These are phyloP conservation scores for Premnoplex brunnescens DNA, from an alignment of 2,797 vertebrate genomes.

Conservation along the genomic window DNA sequence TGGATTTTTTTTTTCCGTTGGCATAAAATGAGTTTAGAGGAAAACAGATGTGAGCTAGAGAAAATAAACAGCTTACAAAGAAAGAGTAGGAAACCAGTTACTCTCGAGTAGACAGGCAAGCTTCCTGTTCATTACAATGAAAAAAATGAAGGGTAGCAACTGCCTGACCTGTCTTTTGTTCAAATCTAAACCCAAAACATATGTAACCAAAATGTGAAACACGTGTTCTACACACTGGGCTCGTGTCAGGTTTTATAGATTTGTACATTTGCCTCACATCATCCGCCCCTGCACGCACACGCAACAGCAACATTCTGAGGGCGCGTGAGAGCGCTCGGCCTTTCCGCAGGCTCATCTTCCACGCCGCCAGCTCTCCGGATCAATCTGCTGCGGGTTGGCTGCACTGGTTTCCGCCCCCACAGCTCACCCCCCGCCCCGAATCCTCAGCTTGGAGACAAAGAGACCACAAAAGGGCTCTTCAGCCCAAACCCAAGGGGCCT, in stretches of 20 bases:
- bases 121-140: slow-evolving; percentile 63
- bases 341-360: background rate
- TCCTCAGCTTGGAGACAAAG: slow-evolving; percentile 2
- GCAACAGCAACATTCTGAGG: background rate
- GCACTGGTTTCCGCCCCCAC: too few relatives aligned
- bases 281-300: background rate
- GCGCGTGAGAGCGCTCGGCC: background rate
- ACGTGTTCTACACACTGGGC: slow-evolving; percentile 39
- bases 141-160: slow-evolving; percentile 61
- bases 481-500: background rate
- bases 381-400: too few relatives aligned
- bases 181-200: slow-evolving; percentile 56
- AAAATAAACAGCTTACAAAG: slow-evolving; percentile 44
- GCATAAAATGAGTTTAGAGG: background rate
- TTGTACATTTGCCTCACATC: background rate
- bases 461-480: background rate
- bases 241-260: slow-evolving; percentile 37
- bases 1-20: background rate
- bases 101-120: slow-evolving; percentile 43
- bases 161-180: slow-evolving; percentile 67
- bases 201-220: slow-evolving; percentile 54
- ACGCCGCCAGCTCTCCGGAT: background rate
- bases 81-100: slow-evolving; percentile 44
- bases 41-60: background rate
- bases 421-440: background rate